These are phyloP conservation scores for Lophius piscatorius DNA, from an alignment of 2,113 vertebrate species.

Conservation along the genomic window DNA sequence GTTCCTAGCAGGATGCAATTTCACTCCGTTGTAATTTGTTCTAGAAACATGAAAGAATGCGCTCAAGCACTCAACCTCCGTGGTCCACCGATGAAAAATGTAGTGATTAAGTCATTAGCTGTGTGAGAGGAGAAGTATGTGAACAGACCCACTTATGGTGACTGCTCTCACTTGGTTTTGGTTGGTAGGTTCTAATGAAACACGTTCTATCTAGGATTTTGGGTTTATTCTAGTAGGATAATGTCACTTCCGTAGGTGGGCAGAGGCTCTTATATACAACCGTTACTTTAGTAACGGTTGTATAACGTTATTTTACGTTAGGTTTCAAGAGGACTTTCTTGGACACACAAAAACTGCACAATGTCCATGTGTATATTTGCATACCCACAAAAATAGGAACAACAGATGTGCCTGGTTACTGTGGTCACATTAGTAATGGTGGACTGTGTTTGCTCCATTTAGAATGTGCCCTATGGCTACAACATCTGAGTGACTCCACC, in stretches of 20 bases:
- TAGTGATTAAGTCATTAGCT: constrained; percentile 55
- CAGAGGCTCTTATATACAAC: no score
- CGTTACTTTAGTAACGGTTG: no score
- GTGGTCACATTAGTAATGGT: constrained; percentile 28
- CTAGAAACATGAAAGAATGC: constrained; percentile 44
- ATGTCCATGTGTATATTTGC: not conserved
- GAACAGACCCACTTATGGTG: not conserved
- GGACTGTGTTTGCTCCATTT: constrained; percentile 24
- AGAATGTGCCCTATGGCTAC: constrained; percentile 27
- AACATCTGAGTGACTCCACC: constrained; percentile 33
- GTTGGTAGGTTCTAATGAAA: not conserved
- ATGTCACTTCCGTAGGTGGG: no score
- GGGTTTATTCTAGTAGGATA: not conserved
- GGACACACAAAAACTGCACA: constrained; percentile 4
- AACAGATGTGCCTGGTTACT: constrained; percentile 19
- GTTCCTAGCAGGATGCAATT: constrained; percentile 16
- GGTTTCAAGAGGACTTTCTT: constrained; percentile 10
- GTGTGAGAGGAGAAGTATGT: constrained; percentile 49
- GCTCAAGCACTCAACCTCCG: constrained; percentile 10
- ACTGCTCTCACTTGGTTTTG: not conserved
- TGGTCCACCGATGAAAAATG: constrained; percentile 44
- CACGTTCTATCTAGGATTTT: not conserved
- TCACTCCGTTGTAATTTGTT: constrained; percentile 41
- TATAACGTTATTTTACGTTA: no score
- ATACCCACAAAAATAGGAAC: not conserved